phyloP scores from a whole-genome alignment of 2,113 vertebrate species.

The Indicator maculatus region DNA sequence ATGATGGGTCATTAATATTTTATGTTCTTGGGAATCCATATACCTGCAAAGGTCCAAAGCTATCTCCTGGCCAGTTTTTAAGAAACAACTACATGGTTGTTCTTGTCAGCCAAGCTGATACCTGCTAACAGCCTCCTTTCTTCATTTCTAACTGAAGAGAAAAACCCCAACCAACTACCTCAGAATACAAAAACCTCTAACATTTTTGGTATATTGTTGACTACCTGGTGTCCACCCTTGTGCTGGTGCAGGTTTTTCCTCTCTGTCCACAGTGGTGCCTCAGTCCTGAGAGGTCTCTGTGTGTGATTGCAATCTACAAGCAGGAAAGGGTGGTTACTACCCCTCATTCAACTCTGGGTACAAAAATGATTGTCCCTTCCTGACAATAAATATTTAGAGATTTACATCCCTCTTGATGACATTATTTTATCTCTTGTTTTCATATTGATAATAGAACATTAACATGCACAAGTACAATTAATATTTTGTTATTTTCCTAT shows the following conservation, averaged over 20 bases:
- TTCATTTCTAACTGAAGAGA: background rate
- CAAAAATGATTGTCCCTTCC: background rate
- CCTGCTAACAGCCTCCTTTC: background rate
- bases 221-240: background rate
- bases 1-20: background rate
- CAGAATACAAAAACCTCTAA: background rate
- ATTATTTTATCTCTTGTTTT: background rate
- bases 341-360: background rate
- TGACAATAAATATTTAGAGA: background rate
- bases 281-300: too few species aligned
- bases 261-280: background rate
- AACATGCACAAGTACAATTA: background rate
- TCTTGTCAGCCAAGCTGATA: background rate
- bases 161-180: background rate
- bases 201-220: background rate
- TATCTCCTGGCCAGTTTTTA: background rate
- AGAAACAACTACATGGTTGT: rapidly evolving
- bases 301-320: background rate
- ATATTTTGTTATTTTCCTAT: slow-evolving; percentile 10
- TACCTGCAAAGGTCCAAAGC: background rate
- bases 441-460: background rate
- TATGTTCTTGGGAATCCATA: rapidly evolving
- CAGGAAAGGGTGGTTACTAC: background rate
- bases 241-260: background rate
- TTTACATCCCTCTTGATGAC: background rate